phyloP scores from a whole-genome alignment of 2,113 vertebrate genomes.

The Phalacrocorax carbo region DNA sequence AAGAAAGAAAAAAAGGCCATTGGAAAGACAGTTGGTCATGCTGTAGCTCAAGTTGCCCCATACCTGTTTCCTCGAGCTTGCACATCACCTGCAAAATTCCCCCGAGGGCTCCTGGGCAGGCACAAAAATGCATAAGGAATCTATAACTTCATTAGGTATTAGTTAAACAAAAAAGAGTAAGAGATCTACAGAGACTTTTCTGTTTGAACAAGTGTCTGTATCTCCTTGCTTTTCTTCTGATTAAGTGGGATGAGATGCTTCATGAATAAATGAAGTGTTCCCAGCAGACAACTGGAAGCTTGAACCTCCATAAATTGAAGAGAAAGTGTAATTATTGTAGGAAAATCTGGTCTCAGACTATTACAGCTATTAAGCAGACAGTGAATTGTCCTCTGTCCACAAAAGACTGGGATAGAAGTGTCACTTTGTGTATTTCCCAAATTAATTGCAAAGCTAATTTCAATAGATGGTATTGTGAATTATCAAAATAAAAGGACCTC shows the following conservation, averaged over 20 bases:
- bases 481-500: constrained; percentile 8
- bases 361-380: neutral
- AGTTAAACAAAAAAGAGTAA: neutral
- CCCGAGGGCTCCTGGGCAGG: neutral
- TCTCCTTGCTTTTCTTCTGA: neutral
- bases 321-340: constrained; percentile 11
- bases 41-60: neutral
- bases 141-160: neutral
- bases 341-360: neutral
- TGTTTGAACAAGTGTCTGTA: neutral
- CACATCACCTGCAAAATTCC: neutral
- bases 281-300: neutral
- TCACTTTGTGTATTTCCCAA: constrained; percentile 19
- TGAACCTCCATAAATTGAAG: neutral
- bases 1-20: neutral
- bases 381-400: constrained; percentile 4
- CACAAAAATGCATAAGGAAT: neutral
- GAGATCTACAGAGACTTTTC: neutral
- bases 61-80: neutral
- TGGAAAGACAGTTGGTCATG: neutral
- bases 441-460: constrained; percentile 2
- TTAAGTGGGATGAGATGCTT: neutral
- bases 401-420: neutral
- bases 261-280: neutral
- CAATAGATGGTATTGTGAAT: neutral